phyloP scores from a whole-genome alignment of 2,797 vertebrate genomes.

The Hydrolagus colliei region DNA sequence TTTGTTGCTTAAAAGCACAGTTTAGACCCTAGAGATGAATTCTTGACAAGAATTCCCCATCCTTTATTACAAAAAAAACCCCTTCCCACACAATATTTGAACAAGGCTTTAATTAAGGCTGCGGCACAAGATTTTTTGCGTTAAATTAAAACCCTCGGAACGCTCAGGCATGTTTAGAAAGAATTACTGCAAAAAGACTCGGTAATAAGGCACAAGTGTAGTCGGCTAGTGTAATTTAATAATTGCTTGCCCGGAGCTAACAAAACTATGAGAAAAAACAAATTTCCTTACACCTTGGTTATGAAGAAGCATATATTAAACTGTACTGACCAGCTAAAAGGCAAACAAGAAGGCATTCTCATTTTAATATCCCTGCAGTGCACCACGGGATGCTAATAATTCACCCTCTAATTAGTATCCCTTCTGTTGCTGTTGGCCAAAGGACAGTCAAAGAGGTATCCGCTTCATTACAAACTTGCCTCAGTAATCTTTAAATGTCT shows the following conservation, averaged over 20 bases:
- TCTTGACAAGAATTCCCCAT: not conserved
- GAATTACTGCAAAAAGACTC: not conserved
- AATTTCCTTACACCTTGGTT: conserved; percentile 62
- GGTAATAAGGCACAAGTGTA: not conserved
- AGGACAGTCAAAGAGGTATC: conserved; percentile 65
- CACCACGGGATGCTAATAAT: conserved; percentile 73
- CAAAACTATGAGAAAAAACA: conserved; percentile 66
- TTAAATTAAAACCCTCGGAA: not conserved
- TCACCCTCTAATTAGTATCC: conserved; percentile 73
- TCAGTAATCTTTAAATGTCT: conserved; percentile 62
- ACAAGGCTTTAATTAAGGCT: not conserved
- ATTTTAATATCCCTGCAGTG: conserved; percentile 68
- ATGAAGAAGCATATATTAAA: conserved; percentile 68
- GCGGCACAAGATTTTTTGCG: not conserved
- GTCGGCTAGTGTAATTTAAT: not conserved
- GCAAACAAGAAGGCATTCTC: conserved; percentile 55
- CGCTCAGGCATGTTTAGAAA: not conserved
- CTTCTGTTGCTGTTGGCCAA: conserved; percentile 63
- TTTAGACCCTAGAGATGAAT: not conserved
- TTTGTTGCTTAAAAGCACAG: not conserved
- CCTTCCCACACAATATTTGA: too few relatives aligned
- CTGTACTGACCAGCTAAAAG: conserved; percentile 51
- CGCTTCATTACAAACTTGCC: conserved; percentile 56
- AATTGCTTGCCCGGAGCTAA: conserved; percentile 2
- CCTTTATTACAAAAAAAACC: not conserved